A percentile compares a stretch with the other conserved stretches of the same genome.
Conservation (phyloP, 1,140 invertebrate species). For the Euura saliciscinereae region DNA sequence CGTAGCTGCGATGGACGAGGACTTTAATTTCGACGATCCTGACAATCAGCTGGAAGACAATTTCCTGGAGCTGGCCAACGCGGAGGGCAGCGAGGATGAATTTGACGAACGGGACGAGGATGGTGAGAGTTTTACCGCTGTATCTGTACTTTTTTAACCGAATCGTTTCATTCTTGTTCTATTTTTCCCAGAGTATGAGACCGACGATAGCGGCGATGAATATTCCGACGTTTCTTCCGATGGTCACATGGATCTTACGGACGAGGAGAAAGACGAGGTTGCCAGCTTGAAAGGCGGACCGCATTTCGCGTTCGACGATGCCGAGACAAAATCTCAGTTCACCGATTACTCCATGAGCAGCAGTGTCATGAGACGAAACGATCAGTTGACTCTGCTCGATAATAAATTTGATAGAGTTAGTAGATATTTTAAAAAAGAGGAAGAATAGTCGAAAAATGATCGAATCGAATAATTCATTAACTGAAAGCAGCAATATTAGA, state of each 20-base stretch:
- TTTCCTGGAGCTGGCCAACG: conserved; percentile 84
- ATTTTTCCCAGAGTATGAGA: conserved; percentile 44
- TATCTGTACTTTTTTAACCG: conserved; percentile 4
- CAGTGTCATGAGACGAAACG: conserved; percentile 86
- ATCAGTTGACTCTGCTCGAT: conserved; percentile 84
- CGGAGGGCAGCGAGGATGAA: conserved; percentile 51
- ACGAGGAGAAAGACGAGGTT: conserved; percentile 60
- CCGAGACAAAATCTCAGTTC: conserved; percentile 87
- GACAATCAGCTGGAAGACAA: conserved; percentile 89
- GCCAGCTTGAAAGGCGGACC: conserved; percentile 58
- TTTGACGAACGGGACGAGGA: conserved; percentile 49
- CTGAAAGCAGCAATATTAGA: no score
- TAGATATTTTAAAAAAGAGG: neutral
- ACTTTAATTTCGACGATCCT: conserved; percentile 85
- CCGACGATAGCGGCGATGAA: conserved; percentile 61
- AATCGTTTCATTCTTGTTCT: conserved; percentile 15
- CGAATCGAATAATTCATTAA: no score
- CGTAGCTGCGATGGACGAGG: conserved; percentile 90
- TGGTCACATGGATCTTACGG: conserved; percentile 46
- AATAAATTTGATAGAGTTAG: conserved; percentile 88
- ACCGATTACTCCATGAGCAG: conserved; percentile 95
- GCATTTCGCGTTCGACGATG: conserved; percentile 64
- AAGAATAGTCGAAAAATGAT: neutral
- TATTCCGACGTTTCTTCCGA: conserved; percentile 40
- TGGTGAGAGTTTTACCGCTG: conserved; percentile 35